Percentiles rank a stretch among this genome's conserved stretches.
phyloP scores from a whole-genome alignment of 2,888 invertebrate species.

The Mamestra brassicae region DNA sequence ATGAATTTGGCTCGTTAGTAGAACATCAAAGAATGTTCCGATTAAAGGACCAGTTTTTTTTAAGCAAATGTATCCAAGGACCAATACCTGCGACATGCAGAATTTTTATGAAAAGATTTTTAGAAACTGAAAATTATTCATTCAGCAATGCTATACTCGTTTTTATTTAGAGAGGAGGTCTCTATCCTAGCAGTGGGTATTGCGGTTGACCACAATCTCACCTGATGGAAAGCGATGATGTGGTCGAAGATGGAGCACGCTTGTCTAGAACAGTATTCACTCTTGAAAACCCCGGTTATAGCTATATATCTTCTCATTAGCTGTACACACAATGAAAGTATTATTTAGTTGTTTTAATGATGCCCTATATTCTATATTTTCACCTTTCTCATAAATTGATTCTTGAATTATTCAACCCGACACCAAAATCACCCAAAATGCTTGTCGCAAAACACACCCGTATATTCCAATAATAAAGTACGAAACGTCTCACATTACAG shows the following conservation, averaged over 20 bases:
- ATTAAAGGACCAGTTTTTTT: not conserved
- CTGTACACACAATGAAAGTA: too few relatives aligned
- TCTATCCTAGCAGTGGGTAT: too few relatives aligned
- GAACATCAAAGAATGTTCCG: not conserved
- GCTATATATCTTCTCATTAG: too few relatives aligned
- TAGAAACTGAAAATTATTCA: not conserved
- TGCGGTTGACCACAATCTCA: too few relatives aligned
- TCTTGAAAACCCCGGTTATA: too few relatives aligned
- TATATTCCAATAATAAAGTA: slow-evolving; percentile 65
- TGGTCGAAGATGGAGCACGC: too few relatives aligned
- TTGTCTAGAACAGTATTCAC: too few relatives aligned
- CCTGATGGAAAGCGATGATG: too few relatives aligned
- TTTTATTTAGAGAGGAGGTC: too few relatives aligned
- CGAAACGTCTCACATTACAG: slow-evolving; percentile 81
- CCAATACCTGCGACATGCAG: too few relatives aligned
- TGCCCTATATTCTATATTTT: not conserved
- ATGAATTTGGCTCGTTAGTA: slow-evolving; percentile 21
- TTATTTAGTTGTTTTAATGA: too few relatives aligned
- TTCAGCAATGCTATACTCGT: not conserved
- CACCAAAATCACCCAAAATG: not conserved
- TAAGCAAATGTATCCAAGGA: not conserved
- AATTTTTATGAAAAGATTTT: not conserved
- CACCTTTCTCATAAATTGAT: not conserved
- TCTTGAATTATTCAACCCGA: not conserved
- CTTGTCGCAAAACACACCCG: slow-evolving; percentile 16